Base-by-base conservation (phyloP, 1,140 invertebrate species). In the Heterodera schachtii region DNA sequence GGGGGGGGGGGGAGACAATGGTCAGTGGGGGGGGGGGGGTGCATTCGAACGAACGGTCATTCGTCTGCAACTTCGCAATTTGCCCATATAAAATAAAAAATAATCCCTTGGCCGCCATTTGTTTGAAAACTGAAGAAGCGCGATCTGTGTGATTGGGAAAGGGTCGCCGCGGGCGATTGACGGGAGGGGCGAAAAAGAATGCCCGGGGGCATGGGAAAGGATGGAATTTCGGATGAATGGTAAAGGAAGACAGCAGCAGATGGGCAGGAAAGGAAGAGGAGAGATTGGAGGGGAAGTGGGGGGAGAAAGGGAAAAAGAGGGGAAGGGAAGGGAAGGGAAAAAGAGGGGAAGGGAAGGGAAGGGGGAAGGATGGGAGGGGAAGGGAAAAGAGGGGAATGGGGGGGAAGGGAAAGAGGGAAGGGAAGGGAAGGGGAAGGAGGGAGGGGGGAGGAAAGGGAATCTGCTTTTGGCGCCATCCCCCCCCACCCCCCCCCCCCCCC, bases 201-300 rank as follows among this genome's bases (percentile, higher is more conserved):
- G 69, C 69, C 69, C 44, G 31, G 9, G 69, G 69, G 69, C 31
- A 71, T 71, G 69, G 69, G 69, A 46, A 41, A 46, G 69, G 69
- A 71, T 13, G 57, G 57, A 60, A 60, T 60, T 60, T 19, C 1
- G 57, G 9, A 19, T 71, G 9, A n/a, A 43, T 71, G 9, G 3
- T 5, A 71, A 43, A 5, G 31, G 69, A 9, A 69, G 41, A 69
- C n/a, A n/a, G 41, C 49, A 52, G 49, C 49, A 52, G 49, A 52
- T 52, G 49, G 49, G 49, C 49, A 8, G 49, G 6, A 52, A 52
- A 8, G 49, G 49, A 52, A 11, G 6, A 11, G 49, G 49, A 52
- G 49, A 11, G 67, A 16, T 31, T 31, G 67, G n/a, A 43, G 67
- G 49, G 11, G 49, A 11, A 6, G 2, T 6, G 49, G 49, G 49